Conservation (phyloP, 1,140 invertebrate species). For the Subanguina moxae region DNA sequence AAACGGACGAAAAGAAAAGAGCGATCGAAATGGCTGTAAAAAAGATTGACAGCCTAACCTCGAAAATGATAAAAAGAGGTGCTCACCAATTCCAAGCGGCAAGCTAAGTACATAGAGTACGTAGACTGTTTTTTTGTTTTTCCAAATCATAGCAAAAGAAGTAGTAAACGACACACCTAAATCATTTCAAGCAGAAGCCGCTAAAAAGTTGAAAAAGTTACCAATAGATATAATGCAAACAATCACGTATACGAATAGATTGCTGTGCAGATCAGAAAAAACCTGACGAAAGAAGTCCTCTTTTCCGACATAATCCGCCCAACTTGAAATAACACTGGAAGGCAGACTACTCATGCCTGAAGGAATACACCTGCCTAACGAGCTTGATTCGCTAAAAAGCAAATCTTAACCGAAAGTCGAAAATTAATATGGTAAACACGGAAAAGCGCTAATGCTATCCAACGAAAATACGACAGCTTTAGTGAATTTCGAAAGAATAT, state of each 20-base stretch:
- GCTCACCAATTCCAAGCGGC: background rate
- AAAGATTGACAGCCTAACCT: background rate
- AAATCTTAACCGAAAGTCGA: too few species aligned
- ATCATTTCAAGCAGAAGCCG: too few species aligned
- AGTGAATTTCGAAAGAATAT: too few species aligned
- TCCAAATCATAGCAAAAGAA: background rate
- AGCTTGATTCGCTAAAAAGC: background rate
- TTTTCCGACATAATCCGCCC: background rate
- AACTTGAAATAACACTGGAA: background rate
- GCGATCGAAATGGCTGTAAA: background rate
- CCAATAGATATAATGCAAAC: background rate
- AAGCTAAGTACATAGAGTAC: background rate
- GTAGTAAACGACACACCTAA: background rate
- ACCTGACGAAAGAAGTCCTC: slow-evolving; percentile 9
- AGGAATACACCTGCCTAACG: background rate
- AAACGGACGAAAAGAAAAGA: slow-evolving; percentile 4
- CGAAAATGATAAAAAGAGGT: background rate
- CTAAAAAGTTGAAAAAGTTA: too few species aligned
- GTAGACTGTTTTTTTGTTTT: slow-evolving; percentile 4
- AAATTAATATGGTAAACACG: too few species aligned
- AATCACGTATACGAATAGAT: background rate
- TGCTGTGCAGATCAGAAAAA: background rate
- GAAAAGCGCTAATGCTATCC: too few species aligned
- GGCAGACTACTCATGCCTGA: background rate
- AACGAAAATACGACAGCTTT: too few species aligned